Evolutionary conservation across 2,113 vertebrate genomes (phyloP), one percentile per base, ranked within the genome.

Genomic region (Sorex fumeus): DNA sequence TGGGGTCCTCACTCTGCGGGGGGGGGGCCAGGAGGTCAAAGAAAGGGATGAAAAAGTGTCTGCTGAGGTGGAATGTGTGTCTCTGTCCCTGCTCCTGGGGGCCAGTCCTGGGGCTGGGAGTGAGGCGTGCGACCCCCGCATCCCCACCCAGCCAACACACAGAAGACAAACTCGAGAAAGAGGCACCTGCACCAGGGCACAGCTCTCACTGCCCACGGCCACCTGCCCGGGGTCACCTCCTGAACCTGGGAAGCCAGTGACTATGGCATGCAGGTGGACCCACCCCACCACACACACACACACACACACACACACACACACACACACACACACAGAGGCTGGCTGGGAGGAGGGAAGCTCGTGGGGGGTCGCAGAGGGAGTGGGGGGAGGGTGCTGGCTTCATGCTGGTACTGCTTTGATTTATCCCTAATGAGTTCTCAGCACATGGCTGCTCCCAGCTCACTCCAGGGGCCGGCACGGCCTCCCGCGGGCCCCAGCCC

Each of bases 381-480:
- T 27, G 70, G 81, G 62, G 79, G 93, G 87, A 23, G 88, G 81
- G 92, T 87, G 94, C 77, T 93, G 85, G 95, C 84, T 94, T 94
- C 97, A 85, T 84, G 96, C 95, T 96, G 97, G 95, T 96, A 82
- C 96, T 87, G 85, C 86, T 97, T 96, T 97, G 97, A 97, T 97
- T 97, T 97, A 97, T 97, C 95, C 97, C 97, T 97, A 97, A 97
- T 97, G 97, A 97, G 96, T 96, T 97, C 96, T 97, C 92, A 97
- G 97, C 97, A 96, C 97, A 96, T 96, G 97, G 96, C 96, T 97
- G 97, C 96, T 96, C 97, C 94, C 80, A 91, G 97, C 91, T 95
- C 96, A 96, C 97, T 96, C 94, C 86, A 45, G 96, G 96, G 95
- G 93, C 96, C 95, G 79, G 94, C 84, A 1, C n/a, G 16, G 96